A percentile compares a stretch with the other conserved stretches of the same genome.
These are phyloP conservation scores for Thecophora atra DNA, from an alignment of 2,888 invertebrate species.

Conservation along the genomic window DNA sequence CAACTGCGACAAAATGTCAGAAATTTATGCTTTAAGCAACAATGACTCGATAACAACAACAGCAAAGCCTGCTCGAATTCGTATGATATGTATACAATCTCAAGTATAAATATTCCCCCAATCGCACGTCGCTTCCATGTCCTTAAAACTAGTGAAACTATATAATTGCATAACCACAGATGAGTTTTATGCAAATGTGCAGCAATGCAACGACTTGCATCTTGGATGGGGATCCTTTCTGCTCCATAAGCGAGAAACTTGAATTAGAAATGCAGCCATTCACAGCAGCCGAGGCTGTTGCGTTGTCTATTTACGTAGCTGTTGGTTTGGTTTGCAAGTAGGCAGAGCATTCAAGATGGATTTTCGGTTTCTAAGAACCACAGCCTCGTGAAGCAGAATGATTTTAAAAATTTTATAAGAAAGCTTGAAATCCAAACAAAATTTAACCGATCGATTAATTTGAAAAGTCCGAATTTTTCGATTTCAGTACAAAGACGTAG, in stretches of 20 bases:
- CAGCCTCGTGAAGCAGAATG: no score
- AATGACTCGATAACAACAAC: constrained; percentile 5
- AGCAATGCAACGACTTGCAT: constrained; percentile 11
- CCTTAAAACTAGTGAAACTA: constrained; percentile 31
- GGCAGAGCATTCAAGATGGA: constrained; percentile 25
- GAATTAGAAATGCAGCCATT: constrained; percentile 12
- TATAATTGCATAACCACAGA: constrained; percentile 37
- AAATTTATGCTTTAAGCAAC: neutral
- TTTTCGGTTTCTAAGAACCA: constrained; percentile 25
- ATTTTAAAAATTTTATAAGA: no score
- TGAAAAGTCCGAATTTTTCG: no score
- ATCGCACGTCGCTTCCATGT: constrained; percentile 4
- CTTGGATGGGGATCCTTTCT: neutral
- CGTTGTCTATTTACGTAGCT: constrained; percentile 11
- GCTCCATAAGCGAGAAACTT: constrained; percentile 17
- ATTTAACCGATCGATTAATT: no score
- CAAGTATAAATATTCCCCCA: constrained; percentile 14
- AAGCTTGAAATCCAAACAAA: no score
- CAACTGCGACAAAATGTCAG: constrained; percentile 34
- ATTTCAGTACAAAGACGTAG: no score
- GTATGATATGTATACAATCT: neutral
- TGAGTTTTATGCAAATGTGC: constrained; percentile 28
- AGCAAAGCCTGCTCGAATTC: neutral
- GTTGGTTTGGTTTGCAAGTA: constrained; percentile 1
- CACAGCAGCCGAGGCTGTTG: constrained; percentile 12